These are phyloP conservation scores for Myotis yumanensis DNA, from an alignment of 2,113 vertebrate species.

Conservation along the genomic window DNA sequence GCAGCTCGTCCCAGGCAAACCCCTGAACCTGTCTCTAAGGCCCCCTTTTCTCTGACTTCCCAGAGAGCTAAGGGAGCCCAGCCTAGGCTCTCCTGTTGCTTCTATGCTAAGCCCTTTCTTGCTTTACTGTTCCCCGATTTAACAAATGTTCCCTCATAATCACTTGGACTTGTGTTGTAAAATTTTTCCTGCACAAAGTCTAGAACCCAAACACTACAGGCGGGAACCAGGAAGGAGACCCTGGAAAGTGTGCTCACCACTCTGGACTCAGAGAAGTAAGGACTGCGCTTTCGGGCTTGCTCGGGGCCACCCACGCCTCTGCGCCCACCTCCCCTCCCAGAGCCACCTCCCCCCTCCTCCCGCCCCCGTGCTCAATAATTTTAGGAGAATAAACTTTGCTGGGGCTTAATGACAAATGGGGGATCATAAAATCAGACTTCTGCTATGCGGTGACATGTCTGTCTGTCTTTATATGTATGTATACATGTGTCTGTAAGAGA, in stretches of 20 bases:
- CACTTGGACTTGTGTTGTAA: background rate
- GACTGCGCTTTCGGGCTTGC: background rate
- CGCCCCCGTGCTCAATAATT: background rate
- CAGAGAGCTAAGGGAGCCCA: background rate
- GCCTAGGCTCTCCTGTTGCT: background rate
- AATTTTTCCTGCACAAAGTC: background rate
- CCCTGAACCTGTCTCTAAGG: background rate
- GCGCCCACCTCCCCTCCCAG: too few species aligned
- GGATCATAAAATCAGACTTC: background rate
- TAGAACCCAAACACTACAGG: background rate
- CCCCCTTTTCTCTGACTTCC: background rate
- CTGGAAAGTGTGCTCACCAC: slow-evolving; percentile 93
- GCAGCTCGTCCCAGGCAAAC: background rate
- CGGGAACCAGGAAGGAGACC: slow-evolving; percentile 88
- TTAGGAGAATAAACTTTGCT: background rate
- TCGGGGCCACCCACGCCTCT: background rate
- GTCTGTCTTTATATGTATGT: background rate
- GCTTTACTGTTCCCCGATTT: background rate
- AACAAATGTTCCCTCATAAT: background rate
- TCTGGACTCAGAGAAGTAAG: slow-evolving; percentile 96
- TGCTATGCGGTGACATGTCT: background rate
- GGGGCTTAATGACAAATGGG: background rate
- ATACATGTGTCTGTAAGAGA: background rate
- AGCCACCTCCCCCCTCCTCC: background rate
- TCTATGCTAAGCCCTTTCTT: background rate